Percentiles rank a stretch among this genome's conserved stretches.
Conservation (phyloP, 2,797 vertebrate genomes). For the Sebastes aleutianus region DNA sequence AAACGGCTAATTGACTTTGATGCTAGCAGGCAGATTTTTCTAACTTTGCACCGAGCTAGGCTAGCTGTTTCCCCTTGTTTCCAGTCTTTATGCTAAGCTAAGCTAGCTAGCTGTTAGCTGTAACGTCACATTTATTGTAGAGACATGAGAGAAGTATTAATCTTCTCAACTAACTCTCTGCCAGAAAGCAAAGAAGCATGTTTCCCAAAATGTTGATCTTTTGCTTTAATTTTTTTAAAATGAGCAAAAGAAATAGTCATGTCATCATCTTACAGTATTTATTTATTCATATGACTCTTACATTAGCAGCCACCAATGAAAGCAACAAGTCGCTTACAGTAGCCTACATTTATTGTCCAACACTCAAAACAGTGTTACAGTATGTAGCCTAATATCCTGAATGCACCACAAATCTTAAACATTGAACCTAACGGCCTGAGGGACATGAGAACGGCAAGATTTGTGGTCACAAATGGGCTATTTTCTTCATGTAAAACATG, state of each 20-base stretch:
- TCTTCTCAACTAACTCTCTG: too few relatives aligned
- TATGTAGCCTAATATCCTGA: neutral
- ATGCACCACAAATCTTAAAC: neutral
- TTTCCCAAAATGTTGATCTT: neutral
- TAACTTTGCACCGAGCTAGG: too few relatives aligned
- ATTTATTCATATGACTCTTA: constrained; percentile 5
- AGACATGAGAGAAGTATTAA: too few relatives aligned
- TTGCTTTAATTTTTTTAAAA: neutral
- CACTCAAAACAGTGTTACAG: neutral
- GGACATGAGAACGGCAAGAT: neutral
- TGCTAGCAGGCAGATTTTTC: too few relatives aligned
- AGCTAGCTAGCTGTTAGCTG: too few relatives aligned
- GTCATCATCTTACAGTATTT: neutral
- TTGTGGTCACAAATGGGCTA: neutral
- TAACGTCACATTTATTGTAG: too few relatives aligned
- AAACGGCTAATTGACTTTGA: too few relatives aligned
- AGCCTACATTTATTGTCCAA: neutral
- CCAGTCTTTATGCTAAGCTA: too few relatives aligned
- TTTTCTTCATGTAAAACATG: too few relatives aligned
- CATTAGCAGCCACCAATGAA: neutral
- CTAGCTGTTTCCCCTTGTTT: too few relatives aligned
- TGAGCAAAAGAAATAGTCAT: neutral
- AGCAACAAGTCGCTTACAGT: neutral
- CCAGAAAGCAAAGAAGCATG: too few relatives aligned
- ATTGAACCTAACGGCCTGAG: neutral